These are phyloP conservation scores for Sinodicranocentrus sp. DNA, from an alignment of 2,888 invertebrate genomes.

Conservation along the genomic window DNA sequence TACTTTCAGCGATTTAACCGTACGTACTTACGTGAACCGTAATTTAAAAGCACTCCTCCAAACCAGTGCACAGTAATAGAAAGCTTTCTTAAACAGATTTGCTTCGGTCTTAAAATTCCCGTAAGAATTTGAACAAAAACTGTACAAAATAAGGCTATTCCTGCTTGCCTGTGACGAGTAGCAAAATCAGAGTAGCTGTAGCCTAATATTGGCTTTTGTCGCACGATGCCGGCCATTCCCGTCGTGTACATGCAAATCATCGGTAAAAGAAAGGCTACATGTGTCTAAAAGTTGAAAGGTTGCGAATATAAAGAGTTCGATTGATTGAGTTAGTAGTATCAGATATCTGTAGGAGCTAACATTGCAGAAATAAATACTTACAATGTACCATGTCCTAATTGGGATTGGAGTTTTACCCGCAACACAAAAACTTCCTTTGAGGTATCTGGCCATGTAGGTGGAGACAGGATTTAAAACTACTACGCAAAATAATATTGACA, in stretches of 20 bases:
- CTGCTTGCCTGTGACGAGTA: not conserved
- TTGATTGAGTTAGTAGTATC: no score
- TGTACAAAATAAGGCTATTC: no score
- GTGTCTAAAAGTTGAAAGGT: no score
- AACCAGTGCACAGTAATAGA: no score
- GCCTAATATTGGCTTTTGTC: slow-evolving; percentile 17
- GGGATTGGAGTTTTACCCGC: not conserved
- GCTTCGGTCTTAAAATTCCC: not conserved
- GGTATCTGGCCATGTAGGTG: not conserved
- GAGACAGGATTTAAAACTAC: not conserved
- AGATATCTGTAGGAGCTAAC: not conserved
- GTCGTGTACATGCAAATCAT: slow-evolving; percentile 12
- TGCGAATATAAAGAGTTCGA: no score
- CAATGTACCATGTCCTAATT: slow-evolving; percentile 20
- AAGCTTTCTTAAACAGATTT: no score
- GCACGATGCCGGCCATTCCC: not conserved
- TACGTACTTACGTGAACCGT: not conserved
- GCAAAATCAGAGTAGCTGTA: not conserved
- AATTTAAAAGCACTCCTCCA: not conserved
- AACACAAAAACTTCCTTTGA: not conserved
- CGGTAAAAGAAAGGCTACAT: not conserved
- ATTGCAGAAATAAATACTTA: slow-evolving; percentile 6
- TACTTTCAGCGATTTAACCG: no score
- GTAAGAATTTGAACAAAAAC: no score
- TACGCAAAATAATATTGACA: not conserved